These are phyloP conservation scores for Saturnia japonica DNA, from an alignment of 2,888 invertebrate species.

Conservation along the genomic window DNA sequence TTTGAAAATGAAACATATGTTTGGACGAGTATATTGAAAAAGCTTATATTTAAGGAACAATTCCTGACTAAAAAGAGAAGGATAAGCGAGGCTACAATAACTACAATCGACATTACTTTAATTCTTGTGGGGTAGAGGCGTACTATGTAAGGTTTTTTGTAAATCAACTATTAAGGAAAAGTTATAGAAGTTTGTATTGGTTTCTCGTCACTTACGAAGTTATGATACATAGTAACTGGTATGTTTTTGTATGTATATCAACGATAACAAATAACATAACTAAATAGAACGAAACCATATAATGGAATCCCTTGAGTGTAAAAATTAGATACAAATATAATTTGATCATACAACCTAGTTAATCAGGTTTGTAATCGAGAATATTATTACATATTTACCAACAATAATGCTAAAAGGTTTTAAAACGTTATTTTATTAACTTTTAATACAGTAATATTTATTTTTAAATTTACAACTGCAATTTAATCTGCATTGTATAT, in stretches of 20 bases:
- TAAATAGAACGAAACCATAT: neutral
- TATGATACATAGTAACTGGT: too few relatives aligned
- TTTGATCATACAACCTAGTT: neutral
- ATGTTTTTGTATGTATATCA: too few relatives aligned
- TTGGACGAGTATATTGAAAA: neutral
- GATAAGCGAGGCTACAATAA: neutral
- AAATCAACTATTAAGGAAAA: too few relatives aligned
- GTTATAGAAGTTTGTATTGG: too few relatives aligned
- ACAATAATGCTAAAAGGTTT: neutral
- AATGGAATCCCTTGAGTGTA: neutral
- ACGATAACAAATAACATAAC: too few relatives aligned
- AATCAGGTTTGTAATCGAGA: too few relatives aligned
- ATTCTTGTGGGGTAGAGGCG: neutral
- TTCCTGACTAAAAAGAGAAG: neutral
- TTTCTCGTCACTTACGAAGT: too few relatives aligned
- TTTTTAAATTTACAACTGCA: neutral
- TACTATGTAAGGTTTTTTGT: neutral
- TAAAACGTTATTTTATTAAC: neutral
- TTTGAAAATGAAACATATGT: neutral
- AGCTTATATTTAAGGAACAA: neutral
- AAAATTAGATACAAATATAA: neutral
- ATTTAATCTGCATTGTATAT: constrained; percentile 9
- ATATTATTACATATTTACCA: neutral
- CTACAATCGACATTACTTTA: neutral
- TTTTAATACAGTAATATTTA: neutral